Evolutionary conservation across 2,113 vertebrate genomes (phyloP).

Genomic region (Pterophyllum scalare): DNA sequence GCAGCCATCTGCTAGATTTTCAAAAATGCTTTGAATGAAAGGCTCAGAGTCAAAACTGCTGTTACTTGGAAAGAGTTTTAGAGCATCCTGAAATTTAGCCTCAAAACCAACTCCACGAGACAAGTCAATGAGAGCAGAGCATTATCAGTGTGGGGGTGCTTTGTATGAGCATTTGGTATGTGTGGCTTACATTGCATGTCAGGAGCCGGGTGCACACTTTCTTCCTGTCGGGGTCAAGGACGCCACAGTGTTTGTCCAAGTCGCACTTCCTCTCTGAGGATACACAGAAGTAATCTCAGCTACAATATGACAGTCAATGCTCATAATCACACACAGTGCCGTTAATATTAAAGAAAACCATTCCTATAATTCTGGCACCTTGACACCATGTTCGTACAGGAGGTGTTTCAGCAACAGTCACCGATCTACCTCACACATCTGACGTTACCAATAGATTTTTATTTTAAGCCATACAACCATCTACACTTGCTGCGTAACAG

Average conservation of each 20-base stretch:
- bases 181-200: slow-evolving; percentile 90
- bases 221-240: slow-evolving; percentile 91
- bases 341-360: neutral
- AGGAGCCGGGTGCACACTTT: slow-evolving; percentile 93
- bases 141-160: neutral
- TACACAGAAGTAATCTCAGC: slow-evolving; percentile 36
- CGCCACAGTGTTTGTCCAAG: slow-evolving; percentile 93
- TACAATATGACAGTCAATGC: neutral
- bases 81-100: too few species aligned
- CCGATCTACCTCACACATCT: neutral
- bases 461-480: neutral
- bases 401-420: neutral
- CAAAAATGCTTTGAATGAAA: neutral
- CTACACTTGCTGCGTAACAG: neutral
- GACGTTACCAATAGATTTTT: neutral
- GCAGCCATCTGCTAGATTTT: neutral
- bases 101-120: neutral
- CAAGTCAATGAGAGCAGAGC: neutral
- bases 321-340: neutral
- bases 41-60: neutral
- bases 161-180: neutral
- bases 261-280: slow-evolving; percentile 90
- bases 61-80: neutral
- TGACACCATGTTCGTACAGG: neutral
- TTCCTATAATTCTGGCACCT: neutral